Conservation (phyloP, 2,797 vertebrate species). For the Otolemur crassicaudatus region DNA sequence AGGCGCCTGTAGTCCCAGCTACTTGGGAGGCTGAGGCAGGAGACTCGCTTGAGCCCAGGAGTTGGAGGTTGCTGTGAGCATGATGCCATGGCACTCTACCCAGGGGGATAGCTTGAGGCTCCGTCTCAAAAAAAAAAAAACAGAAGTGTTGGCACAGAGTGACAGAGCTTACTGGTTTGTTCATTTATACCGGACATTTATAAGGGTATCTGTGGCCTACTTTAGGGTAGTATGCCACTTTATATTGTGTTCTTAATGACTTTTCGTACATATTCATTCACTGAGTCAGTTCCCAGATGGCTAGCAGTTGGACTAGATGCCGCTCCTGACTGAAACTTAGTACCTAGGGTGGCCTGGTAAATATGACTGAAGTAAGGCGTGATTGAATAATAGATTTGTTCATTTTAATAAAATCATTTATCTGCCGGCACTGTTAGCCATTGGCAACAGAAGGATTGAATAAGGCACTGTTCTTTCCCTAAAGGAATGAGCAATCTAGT, state of each 20-base stretch:
- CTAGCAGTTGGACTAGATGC: background rate
- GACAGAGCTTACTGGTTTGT: background rate
- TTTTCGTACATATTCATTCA: background rate
- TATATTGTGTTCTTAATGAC: background rate
- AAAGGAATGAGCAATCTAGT: constrained; percentile 11
- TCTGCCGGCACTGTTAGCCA: background rate
- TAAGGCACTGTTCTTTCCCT: background rate
- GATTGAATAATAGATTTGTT: constrained; percentile 31
- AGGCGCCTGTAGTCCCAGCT: too few relatives aligned
- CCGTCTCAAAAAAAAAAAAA: background rate
- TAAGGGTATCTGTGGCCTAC: background rate
- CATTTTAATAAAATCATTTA: constrained; percentile 62
- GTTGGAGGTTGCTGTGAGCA: too few relatives aligned
- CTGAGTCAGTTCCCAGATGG: background rate
- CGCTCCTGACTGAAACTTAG: background rate
- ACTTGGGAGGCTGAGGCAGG: too few relatives aligned
- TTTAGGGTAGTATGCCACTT: background rate
- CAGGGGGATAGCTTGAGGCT: too few relatives aligned
- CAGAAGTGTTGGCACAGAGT: background rate
- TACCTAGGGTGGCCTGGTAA: background rate
- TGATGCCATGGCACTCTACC: too few relatives aligned
- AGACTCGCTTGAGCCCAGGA: too few relatives aligned
- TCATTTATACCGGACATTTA: background rate
- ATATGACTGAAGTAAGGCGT: background rate
- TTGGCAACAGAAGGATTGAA: background rate